Conservation (phyloP, 2,888 invertebrate species). For the Dusona sp. region DNA sequence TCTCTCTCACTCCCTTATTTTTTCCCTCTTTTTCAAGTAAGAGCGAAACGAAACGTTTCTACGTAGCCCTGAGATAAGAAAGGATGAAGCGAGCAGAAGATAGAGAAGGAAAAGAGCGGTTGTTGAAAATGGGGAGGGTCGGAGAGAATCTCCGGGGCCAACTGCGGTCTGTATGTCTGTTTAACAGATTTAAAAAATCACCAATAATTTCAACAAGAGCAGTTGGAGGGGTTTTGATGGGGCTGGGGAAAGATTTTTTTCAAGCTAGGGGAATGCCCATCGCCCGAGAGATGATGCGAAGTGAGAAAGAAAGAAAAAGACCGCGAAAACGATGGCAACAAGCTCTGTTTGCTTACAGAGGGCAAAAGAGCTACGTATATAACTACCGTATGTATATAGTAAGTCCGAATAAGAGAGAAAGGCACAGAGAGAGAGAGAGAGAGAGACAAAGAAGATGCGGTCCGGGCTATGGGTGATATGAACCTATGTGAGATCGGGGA, state of each 20-base stretch:
- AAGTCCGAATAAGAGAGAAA: constrained; percentile 19
- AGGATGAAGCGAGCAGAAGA: constrained; percentile 51
- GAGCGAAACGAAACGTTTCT: constrained; percentile 44
- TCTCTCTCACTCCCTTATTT: background rate
- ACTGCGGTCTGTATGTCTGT: constrained; percentile 74
- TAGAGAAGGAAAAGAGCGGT: constrained; percentile 41
- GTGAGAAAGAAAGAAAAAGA: constrained; percentile 4
- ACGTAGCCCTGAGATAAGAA: constrained; percentile 35
- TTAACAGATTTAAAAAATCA: constrained; percentile 76
- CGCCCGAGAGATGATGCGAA: constrained; percentile 20
- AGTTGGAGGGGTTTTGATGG: constrained; percentile 40
- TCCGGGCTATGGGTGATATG: constrained; percentile 37
- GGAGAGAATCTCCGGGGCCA: constrained; percentile 63
- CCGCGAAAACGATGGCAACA: constrained; percentile 58
- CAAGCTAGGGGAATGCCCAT: constrained; percentile 30
- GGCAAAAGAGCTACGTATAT: constrained; percentile 76
- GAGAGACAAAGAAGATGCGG: constrained; percentile 25
- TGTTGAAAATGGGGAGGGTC: constrained; percentile 56
- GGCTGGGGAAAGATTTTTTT: constrained; percentile 34
- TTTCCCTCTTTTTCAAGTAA: constrained; percentile 21
- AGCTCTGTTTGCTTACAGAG: constrained; percentile 75
- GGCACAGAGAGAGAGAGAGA: constrained; percentile 45
- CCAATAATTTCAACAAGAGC: constrained; percentile 72
- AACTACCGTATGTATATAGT: constrained; percentile 74
- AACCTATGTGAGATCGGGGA: constrained; percentile 43